Evolutionary conservation across 2,888 invertebrate genomes (phyloP), one percentile per base, ranked within the genome.

Genomic region (Tuberolachnus salignus): DNA sequence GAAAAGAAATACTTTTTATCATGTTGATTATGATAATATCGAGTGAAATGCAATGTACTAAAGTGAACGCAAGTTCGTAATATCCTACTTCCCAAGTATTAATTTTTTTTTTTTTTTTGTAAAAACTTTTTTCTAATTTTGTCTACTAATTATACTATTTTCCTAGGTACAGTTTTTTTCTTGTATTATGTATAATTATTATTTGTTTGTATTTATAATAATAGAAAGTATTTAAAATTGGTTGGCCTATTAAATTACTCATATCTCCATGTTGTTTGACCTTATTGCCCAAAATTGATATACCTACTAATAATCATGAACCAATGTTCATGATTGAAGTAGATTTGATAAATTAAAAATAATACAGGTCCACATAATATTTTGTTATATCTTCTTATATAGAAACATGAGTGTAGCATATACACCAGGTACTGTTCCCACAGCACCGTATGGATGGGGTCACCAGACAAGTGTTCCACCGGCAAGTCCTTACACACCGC

Each of bases 401-500:
- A 78, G 59, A 78, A 78, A 8, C 49, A 78, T 78, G 78, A 78
- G 21, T 8, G 14, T 59, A 11, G 34, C 46, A 14, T 59, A 67
- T 42, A 78, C 78, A 42, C 78, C 78, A 16, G 78, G 78, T n/a
- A 78, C 59, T 34, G 78, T 78, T 57, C 78, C 67, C 1, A 59
- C 78, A 69, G 78, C 78, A 59, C 78, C 78, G n/a, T 67, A 69
- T 69, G 67, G 59, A 21, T 67, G 67, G 67, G 57, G 59, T 42
- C 59, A 69, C 2, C 75, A 67, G 26, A 69, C 69, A 34, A 78
- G 78, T 69, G 78, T 78, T 42, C 21, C 57, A 69, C 78, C 78
- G 13, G 78, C 78, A 51, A 78, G 69, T 23, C 78, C 78, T 51
- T 78, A 59, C n/a, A 78, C 78, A 6, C 78, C 78, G 16, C 78